Base-by-base conservation (phyloP, 2,113 vertebrate genomes). In the Ancistrus triradiatus region DNA sequence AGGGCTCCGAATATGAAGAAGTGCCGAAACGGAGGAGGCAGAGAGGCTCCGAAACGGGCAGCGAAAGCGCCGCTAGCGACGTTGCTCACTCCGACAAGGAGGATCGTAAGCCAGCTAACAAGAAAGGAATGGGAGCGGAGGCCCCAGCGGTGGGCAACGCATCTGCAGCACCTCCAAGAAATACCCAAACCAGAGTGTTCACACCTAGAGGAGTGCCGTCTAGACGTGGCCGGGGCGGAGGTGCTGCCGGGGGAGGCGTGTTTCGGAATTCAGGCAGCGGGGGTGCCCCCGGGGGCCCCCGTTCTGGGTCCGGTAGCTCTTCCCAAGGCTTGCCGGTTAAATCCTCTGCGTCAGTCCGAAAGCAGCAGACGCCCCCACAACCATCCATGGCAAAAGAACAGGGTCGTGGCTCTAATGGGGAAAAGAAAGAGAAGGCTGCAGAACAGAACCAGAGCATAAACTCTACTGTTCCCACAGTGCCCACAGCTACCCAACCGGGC, bases 1-100 rank as follows among this genome's bases (percentile, higher is more conserved):
- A 95, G 77, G 93, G 92, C 14, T 94, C 93, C 0, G 93, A 95
- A 66, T 95, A 95, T 3, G 93, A 95, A 73, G 93, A 95, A 72
- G 90, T 95, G 13, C 93, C 93, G 27, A 95, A 95, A 73, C 84
- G 93, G n/a, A 85, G 92, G 2, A 70, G 93, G 33, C 92, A 95
- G 72, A 81, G 93, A 1, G 93, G 93, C 21, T 95, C 93, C 0
- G 93, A 95, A 76, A 94, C 93, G 0, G 93, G 93, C 68, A 94
- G 92, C 0, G 93, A 95, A 75, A 95, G 91, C 13, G 90, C 88
- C 2, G 85, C 80, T 24, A 90, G 89, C 1, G 92, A 93, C 8
- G 74, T 86, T 1, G 88, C 85, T 7, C 90, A 87, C 9, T 93
- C 91, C 0, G 93, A 95, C 80, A 94, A 92, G 68, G 93, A 95